Evolutionary conservation across 2,797 vertebrate species (phyloP).

Genomic region (Phalanger gymnotis): DNA sequence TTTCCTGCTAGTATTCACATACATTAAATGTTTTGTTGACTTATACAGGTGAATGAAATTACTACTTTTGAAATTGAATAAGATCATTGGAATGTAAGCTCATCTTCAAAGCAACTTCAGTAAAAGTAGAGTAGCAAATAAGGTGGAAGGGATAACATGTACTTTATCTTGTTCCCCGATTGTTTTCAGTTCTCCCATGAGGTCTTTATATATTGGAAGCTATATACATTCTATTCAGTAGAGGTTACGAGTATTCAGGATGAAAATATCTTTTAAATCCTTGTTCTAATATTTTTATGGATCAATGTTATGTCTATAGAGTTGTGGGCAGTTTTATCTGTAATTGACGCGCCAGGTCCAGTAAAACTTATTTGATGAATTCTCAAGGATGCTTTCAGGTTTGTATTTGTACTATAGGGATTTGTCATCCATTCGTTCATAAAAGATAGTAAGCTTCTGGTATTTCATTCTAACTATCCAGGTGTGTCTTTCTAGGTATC

Average conservation of each 20-base stretch:
- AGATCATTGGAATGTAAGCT: neutral
- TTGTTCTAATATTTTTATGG: neutral
- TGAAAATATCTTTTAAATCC: neutral
- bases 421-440: neutral
- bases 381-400: neutral
- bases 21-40: neutral
- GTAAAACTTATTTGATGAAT: neutral
- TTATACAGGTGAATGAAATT: neutral
- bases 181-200: neutral
- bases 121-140: neutral
- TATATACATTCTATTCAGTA: neutral
- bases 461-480: neutral
- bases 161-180: neutral
- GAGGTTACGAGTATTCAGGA: neutral
- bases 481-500: neutral
- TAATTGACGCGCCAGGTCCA: neutral
- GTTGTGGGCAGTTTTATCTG: neutral
- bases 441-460: neutral
- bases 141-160: neutral
- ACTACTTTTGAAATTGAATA: neutral
- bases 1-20: neutral
- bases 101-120: neutral
- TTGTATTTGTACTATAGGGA: neutral
- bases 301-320: neutral
- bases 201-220: neutral